Evolutionary conservation across 1,140 invertebrate species (phyloP).

Genomic region (Holotrichia oblita): DNA sequence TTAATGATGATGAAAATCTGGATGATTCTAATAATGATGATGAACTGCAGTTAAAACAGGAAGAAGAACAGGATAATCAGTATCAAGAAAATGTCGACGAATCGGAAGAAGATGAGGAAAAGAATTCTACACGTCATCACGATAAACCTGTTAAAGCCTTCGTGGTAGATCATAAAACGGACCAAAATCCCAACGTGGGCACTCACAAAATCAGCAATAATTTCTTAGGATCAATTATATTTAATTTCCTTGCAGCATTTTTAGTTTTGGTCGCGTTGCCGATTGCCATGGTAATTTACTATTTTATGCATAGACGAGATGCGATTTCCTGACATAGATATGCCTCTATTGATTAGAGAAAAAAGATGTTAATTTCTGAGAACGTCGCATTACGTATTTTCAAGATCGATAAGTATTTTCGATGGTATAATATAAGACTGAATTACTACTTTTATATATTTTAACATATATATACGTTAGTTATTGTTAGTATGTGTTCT

Average conservation of each 20-base stretch:
- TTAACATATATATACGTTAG: not conserved
- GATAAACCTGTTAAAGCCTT: conserved; percentile 23
- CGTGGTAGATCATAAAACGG: conserved; percentile 4
- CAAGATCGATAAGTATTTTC: not conserved
- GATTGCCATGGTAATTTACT: conserved; percentile 25
- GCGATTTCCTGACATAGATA: conserved; percentile 31
- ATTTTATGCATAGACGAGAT: not conserved
- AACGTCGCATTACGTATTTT: not conserved
- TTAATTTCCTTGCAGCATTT: conserved; percentile 23
- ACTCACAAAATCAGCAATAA: not conserved
- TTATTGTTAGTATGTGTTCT: too few relatives aligned
- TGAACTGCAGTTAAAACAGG: not conserved
- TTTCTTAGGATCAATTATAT: conserved; percentile 20
- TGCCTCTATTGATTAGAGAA: conserved; percentile 6
- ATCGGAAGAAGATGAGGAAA: conserved; percentile 6
- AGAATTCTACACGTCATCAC: not conserved
- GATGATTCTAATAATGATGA: not conserved
- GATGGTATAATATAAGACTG: conserved; percentile 20
- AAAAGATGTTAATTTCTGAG: not conserved
- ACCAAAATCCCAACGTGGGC: not conserved
- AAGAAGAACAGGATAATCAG: not conserved
- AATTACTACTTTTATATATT: not conserved
- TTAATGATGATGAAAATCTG: not conserved
- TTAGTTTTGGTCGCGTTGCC: conserved; percentile 7
- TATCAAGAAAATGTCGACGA: not conserved